Evolutionary conservation across 2,797 vertebrate species (phyloP).

Genomic region (Alosa sapidissima): DNA sequence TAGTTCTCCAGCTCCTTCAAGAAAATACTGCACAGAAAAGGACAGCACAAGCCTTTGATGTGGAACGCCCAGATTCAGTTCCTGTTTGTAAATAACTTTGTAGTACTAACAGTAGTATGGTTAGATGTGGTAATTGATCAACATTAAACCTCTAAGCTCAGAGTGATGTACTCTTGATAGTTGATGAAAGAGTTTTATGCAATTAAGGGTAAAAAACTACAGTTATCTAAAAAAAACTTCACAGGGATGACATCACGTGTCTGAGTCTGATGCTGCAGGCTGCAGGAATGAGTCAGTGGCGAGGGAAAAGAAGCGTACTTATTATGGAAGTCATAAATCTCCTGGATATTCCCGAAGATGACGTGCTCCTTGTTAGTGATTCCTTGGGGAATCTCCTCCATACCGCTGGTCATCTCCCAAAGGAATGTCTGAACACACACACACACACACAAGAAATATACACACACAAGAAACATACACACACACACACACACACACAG

Average conservation of each 20-base stretch:
- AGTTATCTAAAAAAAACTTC: not conserved
- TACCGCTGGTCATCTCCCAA: slow-evolving; percentile 98
- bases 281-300: not conserved
- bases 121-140: not conserved
- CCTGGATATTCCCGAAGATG: slow-evolving; percentile 98
- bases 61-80: too few species aligned
- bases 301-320: slow-evolving; percentile 70
- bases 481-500: not conserved
- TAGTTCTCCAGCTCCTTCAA: slow-evolving; percentile 98
- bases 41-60: not conserved
- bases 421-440: slow-evolving; percentile 86
- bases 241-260: not conserved
- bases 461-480: not conserved
- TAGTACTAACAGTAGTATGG: too few species aligned
- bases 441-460: slow-evolving; percentile 2
- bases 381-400: slow-evolving; percentile 90
- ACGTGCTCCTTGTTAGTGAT: slow-evolving; percentile 93
- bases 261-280: not conserved
- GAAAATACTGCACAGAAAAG: slow-evolving; percentile 83
- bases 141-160: not conserved
- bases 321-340: slow-evolving; percentile 98
- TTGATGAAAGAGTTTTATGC: not conserved
- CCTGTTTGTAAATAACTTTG: not conserved
- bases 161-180: not conserved
- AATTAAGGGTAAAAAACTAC: not conserved